Evolutionary conservation across 2,888 invertebrate species (phyloP), one percentile per base, ranked within the genome.

Genomic region (Osmoderma eremita): DNA sequence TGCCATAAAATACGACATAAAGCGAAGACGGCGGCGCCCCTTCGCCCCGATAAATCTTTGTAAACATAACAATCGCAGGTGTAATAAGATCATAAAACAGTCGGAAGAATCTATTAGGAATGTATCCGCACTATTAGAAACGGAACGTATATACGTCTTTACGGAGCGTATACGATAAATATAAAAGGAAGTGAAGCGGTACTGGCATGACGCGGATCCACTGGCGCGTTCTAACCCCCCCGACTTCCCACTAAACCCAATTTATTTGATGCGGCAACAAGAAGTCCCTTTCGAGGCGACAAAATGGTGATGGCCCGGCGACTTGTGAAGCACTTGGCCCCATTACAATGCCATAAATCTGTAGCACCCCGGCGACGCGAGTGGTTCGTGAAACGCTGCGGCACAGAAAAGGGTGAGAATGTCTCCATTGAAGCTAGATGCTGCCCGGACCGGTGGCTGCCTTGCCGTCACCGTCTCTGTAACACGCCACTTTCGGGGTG

Each of bases 271-370:
- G 79, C 76, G 78, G 77, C 79, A 79, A 81, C 80, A 81, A 80
- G 80, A 79, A 79, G 79, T 78, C 79, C 78, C 77, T 61, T 78
- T 77, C 75, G 76, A 78, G 82, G 83, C 83, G 84, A 84, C 84
- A 85, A 85, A 83, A 84, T 84, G 84, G 84, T 85, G 86, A 86
- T 85, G 84, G 84, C 82, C 82, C 82, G 85, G 84, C 84, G 85
- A 85, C 85, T 85, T 84, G 85, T 83, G 85, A 86, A 86, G 84
- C 86, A 85, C 85, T 86, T 86, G 86, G 85, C 85, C 85, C 86
- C 84, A 86, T 85, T 86, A 86, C 85, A 83, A 83, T 82, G 83
- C 85, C 81, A 86, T 86, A 86, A 86, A 86, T 86, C 86, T 84
- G 78, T 30, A 30, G 30, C 75, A 78, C 76, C 71, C 75, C 73